Conservation (phyloP, 2,797 vertebrate species). For the Pelochelys cantorii region DNA sequence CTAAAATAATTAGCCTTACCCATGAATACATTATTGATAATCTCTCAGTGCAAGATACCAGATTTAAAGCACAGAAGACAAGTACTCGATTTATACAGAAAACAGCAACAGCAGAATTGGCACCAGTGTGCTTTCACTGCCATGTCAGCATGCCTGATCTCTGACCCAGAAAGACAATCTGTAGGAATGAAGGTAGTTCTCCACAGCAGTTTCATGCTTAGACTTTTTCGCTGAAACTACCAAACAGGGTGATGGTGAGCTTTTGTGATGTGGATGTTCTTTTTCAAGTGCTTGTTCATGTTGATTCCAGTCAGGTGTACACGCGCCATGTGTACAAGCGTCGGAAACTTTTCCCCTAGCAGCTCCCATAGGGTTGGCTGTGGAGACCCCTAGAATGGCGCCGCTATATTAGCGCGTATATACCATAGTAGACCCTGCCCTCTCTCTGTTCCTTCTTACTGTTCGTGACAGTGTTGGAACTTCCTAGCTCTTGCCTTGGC, state of each 20-base stretch:
- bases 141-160: not conserved
- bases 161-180: not conserved
- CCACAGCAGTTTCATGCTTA: conserved; percentile 2
- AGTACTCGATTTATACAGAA: not conserved
- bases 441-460: too few relatives aligned
- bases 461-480: too few relatives aligned
- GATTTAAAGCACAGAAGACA: not conserved
- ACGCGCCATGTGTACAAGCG: too few relatives aligned
- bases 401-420: too few relatives aligned
- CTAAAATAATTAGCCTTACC: not conserved
- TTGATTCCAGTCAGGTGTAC: too few relatives aligned
- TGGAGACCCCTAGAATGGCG: too few relatives aligned
- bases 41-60: not conserved
- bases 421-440: too few relatives aligned
- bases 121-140: not conserved
- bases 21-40: not conserved
- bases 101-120: not conserved
- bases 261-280: too few relatives aligned
- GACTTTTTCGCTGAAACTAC: not conserved
- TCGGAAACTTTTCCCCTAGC: too few relatives aligned
- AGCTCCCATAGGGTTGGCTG: too few relatives aligned
- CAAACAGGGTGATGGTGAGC: not conserved
- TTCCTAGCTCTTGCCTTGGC: too few relatives aligned
- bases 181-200: not conserved
- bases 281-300: too few relatives aligned